Evolutionary conservation across 2,113 vertebrate species (phyloP), one percentile per base, ranked within the genome.

Genomic region (Salvelinus fontinalis): DNA sequence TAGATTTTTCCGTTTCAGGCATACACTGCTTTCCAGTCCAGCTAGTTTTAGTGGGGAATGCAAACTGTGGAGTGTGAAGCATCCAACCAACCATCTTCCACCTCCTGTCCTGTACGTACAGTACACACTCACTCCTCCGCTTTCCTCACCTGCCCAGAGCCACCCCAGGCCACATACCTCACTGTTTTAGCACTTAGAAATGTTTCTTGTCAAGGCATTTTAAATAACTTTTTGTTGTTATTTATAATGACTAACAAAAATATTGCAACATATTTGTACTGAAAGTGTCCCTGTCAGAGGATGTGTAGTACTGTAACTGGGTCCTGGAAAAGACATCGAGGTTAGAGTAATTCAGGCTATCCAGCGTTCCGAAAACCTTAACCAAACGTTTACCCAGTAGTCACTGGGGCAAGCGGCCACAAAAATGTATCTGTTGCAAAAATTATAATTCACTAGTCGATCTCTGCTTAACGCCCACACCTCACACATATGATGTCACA

Each of bases 41-140:
- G 29, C 82, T 92, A 89, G 92, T 86, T 90, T 92, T 91, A 89
- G 87, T 79, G 62, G 79, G 79, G 90, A 92, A 90, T 91, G 83
- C 14, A 77, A 86, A 87, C 16, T 62, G 29, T 80, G 76, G 75
- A 81, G 79, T 77, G 39, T 76, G 74, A 80, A 83, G 69, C 83
- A 88, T 85, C 81, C 67, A 68, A 70, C 9, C 84, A 88, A 84
- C 81, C 67, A 68, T 72, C 4, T 11, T 49, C 26, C 5, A 1
- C 54, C 1, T 44, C 2, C 24, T 69, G 20, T 67, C n/a, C 20
- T 60, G 8, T 65, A 24, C 57, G 34, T 65, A 73, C 60, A 44
- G 59, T 18, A 73, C n/a, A 69, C 16, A 73, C 14, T 67, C 31
- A 66, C 51, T 57, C 65, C 4, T 49, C n/a, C 24, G n/a, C 66